Evolutionary conservation across 2,797 vertebrate genomes (phyloP).

Genomic region (Poeciliopsis presidionis): DNA sequence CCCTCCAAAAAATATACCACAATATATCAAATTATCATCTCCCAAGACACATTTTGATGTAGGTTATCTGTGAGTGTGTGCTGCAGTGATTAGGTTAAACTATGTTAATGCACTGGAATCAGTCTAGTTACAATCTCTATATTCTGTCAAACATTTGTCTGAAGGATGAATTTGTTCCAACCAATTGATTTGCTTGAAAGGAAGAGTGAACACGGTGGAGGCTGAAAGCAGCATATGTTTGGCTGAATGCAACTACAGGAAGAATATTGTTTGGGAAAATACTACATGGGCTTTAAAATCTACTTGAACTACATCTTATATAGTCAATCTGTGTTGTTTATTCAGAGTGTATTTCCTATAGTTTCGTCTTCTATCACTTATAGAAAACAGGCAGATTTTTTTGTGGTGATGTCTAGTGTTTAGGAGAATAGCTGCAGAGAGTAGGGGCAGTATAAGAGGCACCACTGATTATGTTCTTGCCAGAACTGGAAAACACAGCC

Average conservation of each 20-base stretch:
- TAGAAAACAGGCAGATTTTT: neutral
- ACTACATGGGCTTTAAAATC: neutral
- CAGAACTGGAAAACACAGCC: neutral
- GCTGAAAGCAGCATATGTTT: neutral
- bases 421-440: neutral
- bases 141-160: neutral
- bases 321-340: neutral
- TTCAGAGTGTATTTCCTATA: neutral
- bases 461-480: neutral
- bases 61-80: neutral
- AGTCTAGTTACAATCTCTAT: neutral
- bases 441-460: neutral
- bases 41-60: neutral
- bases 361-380: neutral
- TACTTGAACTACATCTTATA: neutral
- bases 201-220: neutral
- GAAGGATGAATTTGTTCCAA: neutral
- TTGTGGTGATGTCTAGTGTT: neutral
- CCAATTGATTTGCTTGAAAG: neutral
- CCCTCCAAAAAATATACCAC: neutral
- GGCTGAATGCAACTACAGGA: neutral
- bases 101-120: neutral
- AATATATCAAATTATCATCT: neutral
- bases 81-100: neutral
- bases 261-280: neutral